These are phyloP conservation scores for Leucophora obtusa DNA, from an alignment of 2,888 invertebrate genomes.

Conservation along the genomic window DNA sequence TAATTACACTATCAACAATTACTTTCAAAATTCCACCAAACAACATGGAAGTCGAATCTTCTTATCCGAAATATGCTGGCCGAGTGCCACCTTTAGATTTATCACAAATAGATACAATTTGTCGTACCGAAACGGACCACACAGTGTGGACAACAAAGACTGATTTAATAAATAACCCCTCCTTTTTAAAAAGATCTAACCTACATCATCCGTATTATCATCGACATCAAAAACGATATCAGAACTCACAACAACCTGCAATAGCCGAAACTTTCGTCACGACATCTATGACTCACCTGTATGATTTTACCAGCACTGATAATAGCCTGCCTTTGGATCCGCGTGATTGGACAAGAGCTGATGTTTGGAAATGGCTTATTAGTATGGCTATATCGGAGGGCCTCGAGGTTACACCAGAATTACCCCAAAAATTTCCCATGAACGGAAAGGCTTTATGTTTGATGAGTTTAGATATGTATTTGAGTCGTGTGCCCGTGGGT, in stretches of 20 bases:
- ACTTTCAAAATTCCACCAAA: constrained; percentile 23
- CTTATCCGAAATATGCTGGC: constrained; percentile 75
- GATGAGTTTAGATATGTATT: constrained; percentile 88
- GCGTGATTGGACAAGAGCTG: constrained; percentile 84
- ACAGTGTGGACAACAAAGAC: constrained; percentile 69
- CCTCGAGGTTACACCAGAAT: constrained; percentile 76
- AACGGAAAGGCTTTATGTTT: constrained; percentile 89
- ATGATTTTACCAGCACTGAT: constrained; percentile 66
- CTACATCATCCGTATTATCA: constrained; percentile 27
- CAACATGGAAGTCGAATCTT: constrained; percentile 77
- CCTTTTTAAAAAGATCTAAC: constrained; percentile 64
- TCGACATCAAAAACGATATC: constrained; percentile 12
- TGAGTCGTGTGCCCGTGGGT: constrained; percentile 83
- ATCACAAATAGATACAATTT: constrained; percentile 73
- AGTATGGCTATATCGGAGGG: constrained; percentile 81
- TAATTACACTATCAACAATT: constrained; percentile 1
- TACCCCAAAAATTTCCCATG: constrained; percentile 84
- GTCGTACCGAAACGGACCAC: constrained; percentile 72
- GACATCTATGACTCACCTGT: constrained; percentile 28
- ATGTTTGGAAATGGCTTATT: constrained; percentile 84
- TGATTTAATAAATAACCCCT: constrained; percentile 52
- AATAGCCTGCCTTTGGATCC: constrained; percentile 81
- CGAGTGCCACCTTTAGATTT: constrained; percentile 77
- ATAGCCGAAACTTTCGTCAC: constrained; percentile 45
- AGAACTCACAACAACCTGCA: constrained; percentile 22